Conservation (phyloP, 2,113 vertebrate species). For the Hemicordylus capensis region DNA sequence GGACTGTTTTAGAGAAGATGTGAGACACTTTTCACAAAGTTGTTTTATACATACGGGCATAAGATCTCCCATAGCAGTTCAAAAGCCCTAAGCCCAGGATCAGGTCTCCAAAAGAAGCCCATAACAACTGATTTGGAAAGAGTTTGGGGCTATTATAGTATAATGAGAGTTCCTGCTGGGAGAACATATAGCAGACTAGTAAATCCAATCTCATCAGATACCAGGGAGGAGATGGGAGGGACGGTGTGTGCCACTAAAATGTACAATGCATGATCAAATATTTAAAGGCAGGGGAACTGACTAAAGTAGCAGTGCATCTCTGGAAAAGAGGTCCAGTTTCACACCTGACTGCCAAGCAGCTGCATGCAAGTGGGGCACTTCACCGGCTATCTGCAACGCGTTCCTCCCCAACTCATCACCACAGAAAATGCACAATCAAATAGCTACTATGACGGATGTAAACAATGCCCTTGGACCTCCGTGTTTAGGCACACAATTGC, state of each 20-base stretch:
- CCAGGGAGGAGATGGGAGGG: neutral
- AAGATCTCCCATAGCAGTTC: neutral
- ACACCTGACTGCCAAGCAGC: neutral
- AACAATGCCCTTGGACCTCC: neutral
- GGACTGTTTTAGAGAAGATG: neutral
- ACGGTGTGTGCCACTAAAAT: neutral
- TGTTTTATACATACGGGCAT: neutral
- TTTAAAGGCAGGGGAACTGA: neutral
- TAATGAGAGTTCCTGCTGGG: accelerated
- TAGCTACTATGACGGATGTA: neutral
- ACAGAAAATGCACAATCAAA: neutral
- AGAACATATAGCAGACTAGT: neutral
- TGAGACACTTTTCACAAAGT: neutral
- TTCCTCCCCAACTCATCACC: neutral
- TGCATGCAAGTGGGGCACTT: neutral
- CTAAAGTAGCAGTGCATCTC: accelerated
- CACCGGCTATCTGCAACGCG: neutral
- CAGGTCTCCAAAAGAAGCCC: neutral
- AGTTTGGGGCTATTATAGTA: accelerated
- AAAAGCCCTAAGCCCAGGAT: neutral
- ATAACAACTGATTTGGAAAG: neutral
- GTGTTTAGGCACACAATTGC: neutral
- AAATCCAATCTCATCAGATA: accelerated
- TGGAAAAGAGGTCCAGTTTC: neutral
- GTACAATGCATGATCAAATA: neutral